phyloP scores from a whole-genome alignment of 2,797 vertebrate species.

The Pseudochirops corinnae region DNA sequence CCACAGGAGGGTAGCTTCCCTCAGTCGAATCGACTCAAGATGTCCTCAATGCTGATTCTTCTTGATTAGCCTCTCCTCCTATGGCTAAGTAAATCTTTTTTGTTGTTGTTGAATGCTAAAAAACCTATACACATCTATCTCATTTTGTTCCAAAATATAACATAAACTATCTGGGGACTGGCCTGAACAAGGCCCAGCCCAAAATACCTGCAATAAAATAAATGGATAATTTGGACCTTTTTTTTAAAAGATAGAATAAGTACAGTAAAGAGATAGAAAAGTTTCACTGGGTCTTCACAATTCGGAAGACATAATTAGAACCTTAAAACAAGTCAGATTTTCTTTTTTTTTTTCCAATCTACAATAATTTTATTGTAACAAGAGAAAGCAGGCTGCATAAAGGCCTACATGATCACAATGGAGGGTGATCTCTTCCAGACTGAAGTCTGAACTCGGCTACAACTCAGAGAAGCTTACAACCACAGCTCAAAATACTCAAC shows the following conservation, averaged over 20 bases:
- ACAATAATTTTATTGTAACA: too few relatives aligned
- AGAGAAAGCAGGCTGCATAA: too few relatives aligned
- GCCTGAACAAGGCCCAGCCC: background rate
- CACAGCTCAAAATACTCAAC: too few relatives aligned
- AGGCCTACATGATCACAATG: too few relatives aligned
- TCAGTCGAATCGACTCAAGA: background rate
- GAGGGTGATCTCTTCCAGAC: too few relatives aligned
- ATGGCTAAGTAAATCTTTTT: background rate
- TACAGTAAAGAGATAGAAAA: slow-evolving; percentile 29
- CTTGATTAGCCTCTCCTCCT: background rate
- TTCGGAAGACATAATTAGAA: slow-evolving; percentile 38
- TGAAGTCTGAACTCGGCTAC: too few relatives aligned
- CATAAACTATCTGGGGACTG: background rate
- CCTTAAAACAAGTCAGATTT: slow-evolving; percentile 37
- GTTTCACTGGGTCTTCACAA: slow-evolving; percentile 1
- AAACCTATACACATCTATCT: background rate
- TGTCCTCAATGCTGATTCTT: background rate
- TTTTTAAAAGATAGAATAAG: slow-evolving; percentile 40
- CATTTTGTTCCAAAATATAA: background rate
- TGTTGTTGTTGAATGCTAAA: background rate
- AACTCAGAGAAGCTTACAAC: too few relatives aligned
- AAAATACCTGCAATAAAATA: background rate
- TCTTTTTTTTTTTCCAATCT: too few relatives aligned
- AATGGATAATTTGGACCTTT: background rate
- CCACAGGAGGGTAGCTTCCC: background rate